phyloP scores from a whole-genome alignment of 2,888 invertebrate species.

The Diadromus collaris region DNA sequence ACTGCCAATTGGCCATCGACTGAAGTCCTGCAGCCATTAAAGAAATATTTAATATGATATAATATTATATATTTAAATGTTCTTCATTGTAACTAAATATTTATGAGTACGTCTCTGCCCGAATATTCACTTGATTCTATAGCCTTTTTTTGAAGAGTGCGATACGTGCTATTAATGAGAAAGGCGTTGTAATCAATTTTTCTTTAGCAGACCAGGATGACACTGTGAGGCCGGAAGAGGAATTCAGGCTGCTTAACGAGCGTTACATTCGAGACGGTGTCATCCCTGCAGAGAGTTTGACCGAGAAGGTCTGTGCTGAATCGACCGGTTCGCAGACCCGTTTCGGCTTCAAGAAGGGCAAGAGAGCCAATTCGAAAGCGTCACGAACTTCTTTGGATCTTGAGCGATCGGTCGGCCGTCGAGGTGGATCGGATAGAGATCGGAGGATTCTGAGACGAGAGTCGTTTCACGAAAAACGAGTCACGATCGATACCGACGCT shows the following conservation, averaged over 20 bases:
- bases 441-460: background rate
- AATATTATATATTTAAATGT: no score
- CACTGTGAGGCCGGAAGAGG: conserved; percentile 47
- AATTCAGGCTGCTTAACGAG: conserved; percentile 52
- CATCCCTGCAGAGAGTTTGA: conserved; percentile 16
- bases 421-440: conserved; percentile 3
- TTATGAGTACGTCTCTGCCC: no score
- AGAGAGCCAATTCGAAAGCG: background rate
- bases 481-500: background rate
- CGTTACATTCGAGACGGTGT: conserved; percentile 46
- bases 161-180: background rate
- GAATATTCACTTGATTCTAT: no score
- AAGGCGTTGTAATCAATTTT: background rate
- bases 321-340: conserved; percentile 7
- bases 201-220: conserved; percentile 17
- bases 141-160: no score
- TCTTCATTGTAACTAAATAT: no score
- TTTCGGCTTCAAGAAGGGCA: background rate
- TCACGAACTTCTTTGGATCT: background rate
- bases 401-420: background rate
- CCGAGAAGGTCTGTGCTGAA: background rate
- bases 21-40: no score
- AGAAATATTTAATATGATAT: no score
- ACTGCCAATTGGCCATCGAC: no score
- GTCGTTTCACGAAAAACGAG: conserved; percentile 7